Base-by-base conservation (phyloP, 1,140 invertebrate genomes). In the Eupeodes corollae region DNA sequence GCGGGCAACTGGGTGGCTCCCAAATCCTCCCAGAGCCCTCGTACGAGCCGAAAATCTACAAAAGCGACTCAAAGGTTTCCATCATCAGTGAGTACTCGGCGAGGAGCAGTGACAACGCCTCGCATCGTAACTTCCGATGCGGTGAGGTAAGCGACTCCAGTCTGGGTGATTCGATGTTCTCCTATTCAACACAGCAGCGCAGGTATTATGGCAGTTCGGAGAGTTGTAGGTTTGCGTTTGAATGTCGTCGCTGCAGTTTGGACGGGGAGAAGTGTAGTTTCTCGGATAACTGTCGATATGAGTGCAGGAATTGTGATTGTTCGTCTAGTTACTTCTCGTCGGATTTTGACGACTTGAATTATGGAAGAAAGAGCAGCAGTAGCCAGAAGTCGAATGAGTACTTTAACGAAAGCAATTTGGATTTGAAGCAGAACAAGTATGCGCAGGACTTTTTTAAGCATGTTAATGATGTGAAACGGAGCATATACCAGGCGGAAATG, bases 271-370 rank as follows among this genome's bases (percentile, higher is more conserved):
- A 66, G 33, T 67, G 62, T 42, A 67, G 59, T 50, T 66, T 58
- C 18, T 66, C 65, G 6, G 65, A 68, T 31, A 67, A 56, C 19
- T 67, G 65, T 40, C 64, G 62, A 0, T 65, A 62, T 19, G 66
- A 66, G 40, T 68, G 65, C 16, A 56, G 63, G 11, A 68, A 68
- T 15, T 68, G 66, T 13, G 66, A 68, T 31, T 68, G 66, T 44
- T 68, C 66, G 5, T 68, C 65, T 1, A 66, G 61, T 13, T 68
- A 68, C 35, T 68, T 68, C 15, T 67, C 63, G n/a, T 68, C 66
- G 1, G 66, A 68, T 9, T 68, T 68, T 31, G 66, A 68, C 46
- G 66, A 68, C 12, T 49, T 61, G 3, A 60, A 60, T 2, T 60
- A 60, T 0, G 63, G 63, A 5, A 66, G 58, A 0, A 35, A 65